Conservation (phyloP, 2,113 vertebrate genomes). For the Crocuta crocuta region DNA sequence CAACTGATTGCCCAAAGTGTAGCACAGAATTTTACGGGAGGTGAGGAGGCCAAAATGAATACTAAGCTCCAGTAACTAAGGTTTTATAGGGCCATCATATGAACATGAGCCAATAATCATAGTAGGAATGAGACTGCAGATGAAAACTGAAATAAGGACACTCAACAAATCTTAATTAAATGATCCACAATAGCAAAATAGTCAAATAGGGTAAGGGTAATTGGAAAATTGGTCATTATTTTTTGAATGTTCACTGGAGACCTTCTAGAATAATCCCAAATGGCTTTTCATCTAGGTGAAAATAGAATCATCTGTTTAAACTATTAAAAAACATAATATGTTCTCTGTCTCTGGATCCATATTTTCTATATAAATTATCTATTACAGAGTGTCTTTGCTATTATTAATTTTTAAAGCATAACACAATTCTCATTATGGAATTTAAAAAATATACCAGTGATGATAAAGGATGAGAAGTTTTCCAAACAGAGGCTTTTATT, state of each 20-base stretch:
- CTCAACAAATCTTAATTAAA: background rate
- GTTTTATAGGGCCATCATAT: background rate
- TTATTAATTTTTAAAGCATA: slow-evolving; percentile 15
- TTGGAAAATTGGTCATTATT: background rate
- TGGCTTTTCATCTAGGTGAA: background rate
- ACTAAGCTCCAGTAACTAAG: background rate
- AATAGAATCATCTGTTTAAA: slow-evolving; percentile 39
- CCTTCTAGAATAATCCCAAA: background rate
- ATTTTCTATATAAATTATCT: slow-evolving; percentile 11
- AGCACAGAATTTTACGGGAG: background rate
- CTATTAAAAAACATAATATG: slow-evolving; percentile 29
- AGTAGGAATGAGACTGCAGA: background rate
- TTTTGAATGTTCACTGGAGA: background rate
- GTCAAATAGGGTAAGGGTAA: background rate
- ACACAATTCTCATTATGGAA: background rate
- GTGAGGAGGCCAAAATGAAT: background rate
- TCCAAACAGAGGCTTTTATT: slow-evolving; percentile 7
- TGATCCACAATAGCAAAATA: background rate
- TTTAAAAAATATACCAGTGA: background rate
- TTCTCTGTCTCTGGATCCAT: background rate
- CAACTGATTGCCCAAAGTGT: background rate
- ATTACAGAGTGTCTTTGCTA: background rate
- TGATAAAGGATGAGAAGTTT: slow-evolving; percentile 51
- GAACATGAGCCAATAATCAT: background rate
- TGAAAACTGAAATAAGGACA: background rate